Percentiles rank a stretch among this genome's conserved stretches.
Conservation (phyloP, 2,797 vertebrate species). For the Aldrovandia affinis region DNA sequence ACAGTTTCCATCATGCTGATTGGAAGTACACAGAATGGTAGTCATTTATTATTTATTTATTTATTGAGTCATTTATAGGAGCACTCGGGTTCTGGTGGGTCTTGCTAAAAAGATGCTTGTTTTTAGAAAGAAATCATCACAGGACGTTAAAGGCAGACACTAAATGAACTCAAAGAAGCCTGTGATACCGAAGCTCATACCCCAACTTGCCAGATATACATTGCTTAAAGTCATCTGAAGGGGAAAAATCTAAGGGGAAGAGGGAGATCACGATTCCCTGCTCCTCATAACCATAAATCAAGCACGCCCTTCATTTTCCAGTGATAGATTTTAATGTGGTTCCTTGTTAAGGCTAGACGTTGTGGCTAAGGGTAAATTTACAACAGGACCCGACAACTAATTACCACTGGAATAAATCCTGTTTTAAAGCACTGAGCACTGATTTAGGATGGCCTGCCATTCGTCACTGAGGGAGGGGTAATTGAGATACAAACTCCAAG, state of each 20-base stretch:
- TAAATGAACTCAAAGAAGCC: background rate
- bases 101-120: background rate
- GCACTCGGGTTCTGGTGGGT: background rate
- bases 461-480: constrained; percentile 60
- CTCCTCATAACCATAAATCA: constrained; percentile 13
- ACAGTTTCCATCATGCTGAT: background rate
- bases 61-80: background rate
- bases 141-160: background rate
- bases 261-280: background rate
- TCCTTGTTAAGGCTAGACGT: background rate
- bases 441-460: constrained; percentile 42
- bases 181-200: background rate
- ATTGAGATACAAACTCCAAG: constrained; percentile 48
- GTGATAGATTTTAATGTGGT: background rate
- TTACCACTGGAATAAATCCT: constrained; percentile 30
- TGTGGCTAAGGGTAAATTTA: background rate
- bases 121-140: background rate
- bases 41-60: background rate
- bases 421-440: background rate
- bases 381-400: constrained; percentile 30
- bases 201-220: background rate
- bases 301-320: constrained; percentile 24
- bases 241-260: background rate
- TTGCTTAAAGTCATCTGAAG: background rate
- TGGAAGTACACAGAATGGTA: background rate